These are phyloP conservation scores for Tromatobia lineatoria DNA, from an alignment of 2,888 invertebrate species.

Conservation along the genomic window DNA sequence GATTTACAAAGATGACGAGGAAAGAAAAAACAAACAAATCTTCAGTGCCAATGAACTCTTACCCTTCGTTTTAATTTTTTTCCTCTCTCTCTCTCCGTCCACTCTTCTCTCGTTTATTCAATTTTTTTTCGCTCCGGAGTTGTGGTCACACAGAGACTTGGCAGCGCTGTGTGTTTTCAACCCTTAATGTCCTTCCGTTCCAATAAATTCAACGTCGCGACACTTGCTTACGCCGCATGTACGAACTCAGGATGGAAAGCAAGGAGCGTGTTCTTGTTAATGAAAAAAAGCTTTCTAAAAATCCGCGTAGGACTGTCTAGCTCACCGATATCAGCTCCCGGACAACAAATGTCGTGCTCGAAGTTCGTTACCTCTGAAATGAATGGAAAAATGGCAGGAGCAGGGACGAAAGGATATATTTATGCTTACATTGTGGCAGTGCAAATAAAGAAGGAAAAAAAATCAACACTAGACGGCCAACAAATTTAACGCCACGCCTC, in stretches of 20 bases:
- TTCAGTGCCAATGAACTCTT: conserved; percentile 60
- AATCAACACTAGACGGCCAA: conserved; percentile 20
- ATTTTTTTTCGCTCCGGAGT: conserved; percentile 40
- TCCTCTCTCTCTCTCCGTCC: conserved; percentile 9
- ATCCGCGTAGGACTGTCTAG: conserved; percentile 19
- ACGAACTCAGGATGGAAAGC: conserved; percentile 24
- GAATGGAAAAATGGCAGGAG: conserved; percentile 36
- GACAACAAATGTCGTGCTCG: conserved; percentile 42
- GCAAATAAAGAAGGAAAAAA: conserved; percentile 12
- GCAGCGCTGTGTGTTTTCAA: conserved; percentile 34
- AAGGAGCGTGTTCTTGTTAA: conserved; percentile 62
- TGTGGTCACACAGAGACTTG: conserved; percentile 17
- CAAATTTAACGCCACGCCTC: conserved; percentile 52
- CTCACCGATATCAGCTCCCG: conserved; percentile 26
- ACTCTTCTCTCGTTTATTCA: conserved; percentile 35
- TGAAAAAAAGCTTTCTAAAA: conserved; percentile 58
- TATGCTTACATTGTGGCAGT: conserved; percentile 9
- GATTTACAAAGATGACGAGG: conserved; percentile 58
- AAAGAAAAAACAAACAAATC: conserved; percentile 12
- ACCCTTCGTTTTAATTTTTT: conserved; percentile 33
- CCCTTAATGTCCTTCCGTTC: conserved; percentile 69
- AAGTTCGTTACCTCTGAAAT: conserved; percentile 60
- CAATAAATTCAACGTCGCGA: conserved; percentile 68
- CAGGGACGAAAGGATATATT: conserved; percentile 28
- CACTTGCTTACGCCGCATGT: conserved; percentile 52